Base-by-base conservation (phyloP, 2,113 vertebrate genomes). In the Nansenia antarctica region DNA sequence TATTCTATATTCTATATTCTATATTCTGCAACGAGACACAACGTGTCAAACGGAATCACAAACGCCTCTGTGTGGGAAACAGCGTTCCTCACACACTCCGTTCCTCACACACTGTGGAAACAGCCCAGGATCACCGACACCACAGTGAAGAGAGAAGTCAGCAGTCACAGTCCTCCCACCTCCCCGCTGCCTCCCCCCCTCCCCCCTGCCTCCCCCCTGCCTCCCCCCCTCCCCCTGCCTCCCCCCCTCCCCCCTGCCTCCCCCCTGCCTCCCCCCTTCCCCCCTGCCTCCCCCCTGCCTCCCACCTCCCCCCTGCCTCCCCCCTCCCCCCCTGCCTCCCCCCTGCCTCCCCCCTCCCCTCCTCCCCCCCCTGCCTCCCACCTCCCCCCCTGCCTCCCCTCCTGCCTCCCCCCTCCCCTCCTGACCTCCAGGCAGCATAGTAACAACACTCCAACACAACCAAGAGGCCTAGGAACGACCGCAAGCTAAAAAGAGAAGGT, bases 191-290 rank as follows among this genome's bases (percentile, higher is more conserved):
- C 74, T 72, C 68, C 59, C 62, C 68, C 83, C 77, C 74, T 73
- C 82, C 37, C 85, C 85, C 93, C 87, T 84, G 83, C 84, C 87
- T 91, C 80, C 88, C 86, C 86, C 65, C 62, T 67, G 64, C 67
- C 67, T 61, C 86, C 85, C 35, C 9, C 3, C 14, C 9, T 12
- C 35, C 35, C n/a, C n/a, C n/a, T 35, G 6, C 34, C 34, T 35
- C 34, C 34, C 34, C 34, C 11, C 34, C 34, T 35, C 34, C 11
- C 34, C 11, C 34, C 34, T 35, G 6, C 11, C 34, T 35, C 11
- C 34, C 11, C 34, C 34, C 1, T 11, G 6, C 2, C 1, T 35
- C 34, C 34, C 11, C 34, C 2, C 11, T 11, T 35, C 34, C 34
- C 1, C 34, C 11, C 34, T 37, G 9, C 35, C 12, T 12, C 12